A percentile compares a stretch with the other conserved stretches of the same genome.
Conservation (phyloP, 2,797 vertebrate species). For the Enteromius unitaeniatus region DNA sequence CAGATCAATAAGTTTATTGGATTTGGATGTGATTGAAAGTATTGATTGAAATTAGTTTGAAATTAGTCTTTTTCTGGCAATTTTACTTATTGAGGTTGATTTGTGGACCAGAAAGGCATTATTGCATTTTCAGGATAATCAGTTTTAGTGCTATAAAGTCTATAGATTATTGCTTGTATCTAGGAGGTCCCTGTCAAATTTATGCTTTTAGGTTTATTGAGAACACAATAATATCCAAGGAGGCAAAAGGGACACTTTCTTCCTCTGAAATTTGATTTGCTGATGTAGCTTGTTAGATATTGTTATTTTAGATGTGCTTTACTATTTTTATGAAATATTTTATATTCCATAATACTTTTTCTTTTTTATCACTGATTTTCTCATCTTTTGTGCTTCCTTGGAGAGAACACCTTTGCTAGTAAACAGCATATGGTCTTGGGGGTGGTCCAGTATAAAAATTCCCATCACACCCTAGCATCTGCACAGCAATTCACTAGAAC, state of each 20-base stretch:
- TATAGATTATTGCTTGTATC: neutral
- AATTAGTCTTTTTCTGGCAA: neutral
- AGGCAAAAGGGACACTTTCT: neutral
- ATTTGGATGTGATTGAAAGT: neutral
- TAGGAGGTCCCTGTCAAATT: neutral
- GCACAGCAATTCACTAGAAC: neutral
- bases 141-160: slow-evolving; percentile 1
- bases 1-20: neutral
- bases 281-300: neutral
- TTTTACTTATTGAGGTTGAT: neutral
- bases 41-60: neutral
- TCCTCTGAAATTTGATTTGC: neutral
- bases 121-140: slow-evolving; percentile 8
- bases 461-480: neutral
- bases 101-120: slow-evolving; percentile 10
- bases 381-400: neutral
- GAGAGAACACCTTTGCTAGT: neutral
- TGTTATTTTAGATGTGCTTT: neutral
- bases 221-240: neutral
- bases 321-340: neutral
- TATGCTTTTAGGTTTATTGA: neutral
- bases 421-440: neutral
- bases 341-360: neutral
- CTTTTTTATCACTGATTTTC: neutral
- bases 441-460: neutral